Evolutionary conservation across 2,888 invertebrate genomes (phyloP).

Genomic region (Magallana nippona): DNA sequence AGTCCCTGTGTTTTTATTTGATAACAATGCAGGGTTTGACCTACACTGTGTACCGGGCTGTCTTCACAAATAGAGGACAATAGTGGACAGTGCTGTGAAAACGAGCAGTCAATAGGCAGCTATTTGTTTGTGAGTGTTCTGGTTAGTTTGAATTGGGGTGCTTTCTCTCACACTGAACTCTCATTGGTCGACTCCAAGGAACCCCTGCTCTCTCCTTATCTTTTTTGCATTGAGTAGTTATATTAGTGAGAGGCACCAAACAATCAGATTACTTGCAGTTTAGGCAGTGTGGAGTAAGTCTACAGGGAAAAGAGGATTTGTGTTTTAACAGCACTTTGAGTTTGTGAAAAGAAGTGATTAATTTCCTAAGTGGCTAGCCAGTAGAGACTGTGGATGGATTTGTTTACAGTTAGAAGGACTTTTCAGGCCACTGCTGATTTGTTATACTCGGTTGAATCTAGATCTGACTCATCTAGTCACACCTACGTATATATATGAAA

Average conservation of each 20-base stretch:
- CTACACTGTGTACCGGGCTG: not conserved
- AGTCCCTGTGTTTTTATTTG: slow-evolving; percentile 3
- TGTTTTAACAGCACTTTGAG: slow-evolving; percentile 13
- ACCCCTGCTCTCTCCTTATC: not conserved
- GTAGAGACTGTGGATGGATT: not conserved
- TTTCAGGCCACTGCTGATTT: slow-evolving; percentile 13
- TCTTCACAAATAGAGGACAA: not conserved
- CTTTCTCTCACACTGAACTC: not conserved
- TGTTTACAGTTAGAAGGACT: slow-evolving; percentile 24
- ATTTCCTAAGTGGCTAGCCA: slow-evolving; percentile 13
- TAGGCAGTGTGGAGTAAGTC: not conserved
- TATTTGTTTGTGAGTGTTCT: not conserved
- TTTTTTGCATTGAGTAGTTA: not conserved
- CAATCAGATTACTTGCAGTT: not conserved
- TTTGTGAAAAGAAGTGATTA: slow-evolving; percentile 24
- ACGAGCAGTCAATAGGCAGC: not conserved
- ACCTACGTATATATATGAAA: slow-evolving; percentile 2
- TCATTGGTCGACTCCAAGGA: slow-evolving; percentile 5
- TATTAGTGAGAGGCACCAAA: slow-evolving; percentile 10
- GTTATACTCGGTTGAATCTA: not conserved
- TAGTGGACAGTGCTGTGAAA: not conserved
- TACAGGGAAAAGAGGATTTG: not conserved
- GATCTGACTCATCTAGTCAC: slow-evolving; percentile 27
- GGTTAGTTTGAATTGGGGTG: not conserved
- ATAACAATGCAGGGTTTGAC: slow-evolving; percentile 10